A percentile compares a stretch with the other conserved stretches of the same genome.
Evolutionary conservation across 2,888 invertebrate species (phyloP).

Genomic region (Harpalus rubripes): DNA sequence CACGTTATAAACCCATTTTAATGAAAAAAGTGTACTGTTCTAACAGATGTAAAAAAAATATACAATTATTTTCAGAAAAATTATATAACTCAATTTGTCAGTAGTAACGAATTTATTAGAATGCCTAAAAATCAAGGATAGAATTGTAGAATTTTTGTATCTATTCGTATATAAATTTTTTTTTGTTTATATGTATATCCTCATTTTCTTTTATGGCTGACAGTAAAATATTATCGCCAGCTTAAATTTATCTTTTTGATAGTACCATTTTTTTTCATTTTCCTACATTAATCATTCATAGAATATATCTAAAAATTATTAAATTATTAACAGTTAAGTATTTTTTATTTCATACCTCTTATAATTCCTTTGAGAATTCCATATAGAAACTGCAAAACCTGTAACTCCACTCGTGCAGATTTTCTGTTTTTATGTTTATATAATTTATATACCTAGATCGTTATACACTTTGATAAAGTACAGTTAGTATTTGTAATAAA

Average conservation of each 20-base stretch:
- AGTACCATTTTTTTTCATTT: neutral
- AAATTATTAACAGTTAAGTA: neutral
- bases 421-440: too few species aligned
- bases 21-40: too few species aligned
- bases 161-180: neutral
- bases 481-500: too few species aligned
- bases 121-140: too few species aligned
- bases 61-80: too few species aligned
- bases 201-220: neutral
- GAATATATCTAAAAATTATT: neutral
- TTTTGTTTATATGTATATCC: neutral
- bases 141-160: neutral
- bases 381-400: neutral
- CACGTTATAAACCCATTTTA: too few species aligned
- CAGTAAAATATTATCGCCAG: neutral
- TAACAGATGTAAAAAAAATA: too few species aligned
- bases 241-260: neutral
- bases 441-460: too few species aligned
- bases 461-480: too few species aligned
- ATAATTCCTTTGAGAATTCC: constrained; percentile 26
- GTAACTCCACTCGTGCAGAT: too few species aligned
- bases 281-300: neutral
- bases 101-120: too few species aligned
- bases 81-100: too few species aligned
- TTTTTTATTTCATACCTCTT: constrained; percentile 29